Percentiles rank a stretch among this genome's conserved stretches.
These are phyloP conservation scores for Drosophila orosa DNA, from an alignment of 1,140 invertebrate genomes.

Conservation along the genomic window DNA sequence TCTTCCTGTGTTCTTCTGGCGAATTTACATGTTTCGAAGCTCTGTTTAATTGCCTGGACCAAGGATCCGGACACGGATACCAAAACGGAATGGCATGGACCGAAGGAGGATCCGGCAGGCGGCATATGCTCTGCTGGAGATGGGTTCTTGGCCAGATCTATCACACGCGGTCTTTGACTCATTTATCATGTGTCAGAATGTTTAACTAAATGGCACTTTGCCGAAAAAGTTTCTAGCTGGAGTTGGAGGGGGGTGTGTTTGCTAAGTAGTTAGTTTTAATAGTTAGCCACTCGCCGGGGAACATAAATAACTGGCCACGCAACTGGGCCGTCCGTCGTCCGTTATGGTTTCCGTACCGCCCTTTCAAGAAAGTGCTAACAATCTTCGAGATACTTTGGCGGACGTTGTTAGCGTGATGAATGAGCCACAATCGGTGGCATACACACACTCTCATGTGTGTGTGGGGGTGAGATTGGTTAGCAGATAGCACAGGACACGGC, in stretches of 20 bases:
- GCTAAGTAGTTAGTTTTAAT: slow-evolving; percentile 83
- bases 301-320: slow-evolving; percentile 76
- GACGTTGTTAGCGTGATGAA: slow-evolving; percentile 64
- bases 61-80: slow-evolving; percentile 21
- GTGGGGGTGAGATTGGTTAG: background rate
- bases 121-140: slow-evolving; percentile 63
- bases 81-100: slow-evolving; percentile 7
- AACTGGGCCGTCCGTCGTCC: slow-evolving; percentile 22
- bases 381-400: slow-evolving; percentile 74
- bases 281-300: slow-evolving; percentile 62
- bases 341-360: slow-evolving; percentile 26
- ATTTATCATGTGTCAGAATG: slow-evolving; percentile 82
- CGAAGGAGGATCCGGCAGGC: slow-evolving; percentile 28
- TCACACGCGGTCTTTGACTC: slow-evolving; percentile 62
- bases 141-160: slow-evolving; percentile 48
- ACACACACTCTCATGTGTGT: background rate
- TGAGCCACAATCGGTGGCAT: slow-evolving; percentile 43
- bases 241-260: slow-evolving; percentile 48
- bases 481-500: background rate
- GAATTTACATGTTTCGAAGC: slow-evolving; percentile 69
- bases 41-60: slow-evolving; percentile 67
- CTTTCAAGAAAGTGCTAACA: slow-evolving; percentile 68
- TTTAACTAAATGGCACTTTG: slow-evolving; percentile 79
- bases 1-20: slow-evolving; percentile 15
- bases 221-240: slow-evolving; percentile 61